phyloP scores from a whole-genome alignment of 2,797 vertebrate species.

The Zenarchopterus dispar region DNA sequence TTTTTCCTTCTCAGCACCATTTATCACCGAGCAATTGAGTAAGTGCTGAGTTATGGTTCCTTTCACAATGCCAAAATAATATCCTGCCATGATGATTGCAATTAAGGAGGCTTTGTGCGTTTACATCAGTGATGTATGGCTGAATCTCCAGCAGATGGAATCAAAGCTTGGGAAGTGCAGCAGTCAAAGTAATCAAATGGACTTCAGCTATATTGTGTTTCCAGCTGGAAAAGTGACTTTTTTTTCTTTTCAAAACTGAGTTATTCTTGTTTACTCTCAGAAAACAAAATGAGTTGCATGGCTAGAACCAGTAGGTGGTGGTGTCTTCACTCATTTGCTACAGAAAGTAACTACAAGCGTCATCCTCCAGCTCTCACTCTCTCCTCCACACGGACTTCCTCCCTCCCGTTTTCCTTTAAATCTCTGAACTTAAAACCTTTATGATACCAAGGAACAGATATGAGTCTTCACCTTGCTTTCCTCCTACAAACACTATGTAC shows the following conservation, averaged over 20 bases:
- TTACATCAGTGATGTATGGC: conserved; percentile 30
- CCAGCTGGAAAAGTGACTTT: conserved; percentile 8
- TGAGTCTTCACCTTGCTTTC: too few species aligned
- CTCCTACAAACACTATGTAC: too few species aligned
- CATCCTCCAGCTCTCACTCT: too few species aligned
- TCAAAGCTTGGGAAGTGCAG: neutral
- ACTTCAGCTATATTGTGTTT: conserved; percentile 10
- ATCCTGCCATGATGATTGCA: conserved; percentile 26
- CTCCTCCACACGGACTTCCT: too few species aligned
- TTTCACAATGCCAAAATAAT: conserved; percentile 30
- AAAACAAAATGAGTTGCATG: too few species aligned
- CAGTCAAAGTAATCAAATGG: conserved; percentile 23
- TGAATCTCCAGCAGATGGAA: conserved; percentile 13
- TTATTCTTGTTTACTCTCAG: neutral
- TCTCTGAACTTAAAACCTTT: too few species aligned
- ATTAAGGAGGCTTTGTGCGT: conserved; percentile 37
- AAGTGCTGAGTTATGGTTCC: conserved; percentile 28
- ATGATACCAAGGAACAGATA: too few species aligned
- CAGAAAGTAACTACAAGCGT: conserved; percentile 1
- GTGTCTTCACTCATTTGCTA: conserved; percentile 57
- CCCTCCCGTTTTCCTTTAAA: too few species aligned
- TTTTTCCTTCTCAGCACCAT: conserved; percentile 33
- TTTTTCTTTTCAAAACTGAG: neutral
- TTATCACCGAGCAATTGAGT: conserved; percentile 42
- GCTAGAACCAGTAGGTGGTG: conserved; percentile 73